phyloP scores from a whole-genome alignment of 2,888 invertebrate species.

The Tolmerus cingulatus region DNA sequence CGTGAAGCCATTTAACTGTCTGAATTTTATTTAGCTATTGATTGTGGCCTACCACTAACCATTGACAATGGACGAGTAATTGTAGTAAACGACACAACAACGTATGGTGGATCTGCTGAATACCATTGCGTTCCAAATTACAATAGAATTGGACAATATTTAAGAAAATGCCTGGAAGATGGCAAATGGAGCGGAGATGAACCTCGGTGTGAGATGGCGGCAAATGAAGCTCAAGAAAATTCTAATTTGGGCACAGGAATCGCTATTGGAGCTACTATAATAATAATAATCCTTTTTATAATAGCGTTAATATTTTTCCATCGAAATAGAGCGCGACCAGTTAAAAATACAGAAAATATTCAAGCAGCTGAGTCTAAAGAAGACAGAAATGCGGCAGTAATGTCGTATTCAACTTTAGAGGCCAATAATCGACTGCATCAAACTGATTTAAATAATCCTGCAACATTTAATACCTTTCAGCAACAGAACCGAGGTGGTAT shows the following conservation, averaged over 20 bases:
- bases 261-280: slow-evolving; percentile 83
- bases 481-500: slow-evolving; percentile 34
- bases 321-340: slow-evolving; percentile 83
- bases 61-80: slow-evolving; percentile 89
- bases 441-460: slow-evolving; percentile 58
- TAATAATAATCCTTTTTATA: slow-evolving; percentile 79
- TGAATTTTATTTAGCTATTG: slow-evolving; percentile 71
- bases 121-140: slow-evolving; percentile 89
- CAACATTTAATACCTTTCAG: slow-evolving; percentile 63
- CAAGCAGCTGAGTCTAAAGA: slow-evolving; percentile 87
- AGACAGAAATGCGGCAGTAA: slow-evolving; percentile 85
- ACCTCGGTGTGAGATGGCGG: slow-evolving; percentile 78
- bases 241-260: slow-evolving; percentile 81
- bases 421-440: slow-evolving; percentile 65
- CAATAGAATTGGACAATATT: slow-evolving; percentile 81
- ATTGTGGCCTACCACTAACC: slow-evolving; percentile 80
- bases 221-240: slow-evolving; percentile 75
- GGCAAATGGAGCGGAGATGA: slow-evolving; percentile 89
- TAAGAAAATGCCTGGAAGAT: slow-evolving; percentile 83
- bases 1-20: neutral
- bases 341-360: slow-evolving; percentile 88
- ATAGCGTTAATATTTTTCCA: slow-evolving; percentile 82
- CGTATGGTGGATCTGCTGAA: slow-evolving; percentile 85
- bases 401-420: slow-evolving; percentile 86
- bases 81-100: slow-evolving; percentile 82